These are phyloP conservation scores for Cheilosia grossa DNA, from an alignment of 2,888 invertebrate species.

Conservation along the genomic window DNA sequence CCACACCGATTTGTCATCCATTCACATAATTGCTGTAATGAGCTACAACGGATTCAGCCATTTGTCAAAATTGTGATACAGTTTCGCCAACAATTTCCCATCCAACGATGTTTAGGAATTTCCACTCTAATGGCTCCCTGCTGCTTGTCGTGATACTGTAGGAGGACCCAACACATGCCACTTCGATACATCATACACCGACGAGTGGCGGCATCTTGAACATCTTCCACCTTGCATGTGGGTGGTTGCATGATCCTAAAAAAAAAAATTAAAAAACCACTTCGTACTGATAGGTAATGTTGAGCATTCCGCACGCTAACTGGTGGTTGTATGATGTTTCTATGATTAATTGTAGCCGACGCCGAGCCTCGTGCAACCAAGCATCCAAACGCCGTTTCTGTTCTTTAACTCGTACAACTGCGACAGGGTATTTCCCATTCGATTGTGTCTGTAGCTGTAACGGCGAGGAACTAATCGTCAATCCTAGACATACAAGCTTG, in stretches of 20 bases:
- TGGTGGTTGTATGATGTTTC: slow-evolving; percentile 19
- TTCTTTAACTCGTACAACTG: slow-evolving; percentile 1
- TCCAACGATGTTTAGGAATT: neutral
- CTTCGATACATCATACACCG: slow-evolving; percentile 45
- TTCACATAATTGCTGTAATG: slow-evolving; percentile 9
- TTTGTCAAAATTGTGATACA: neutral
- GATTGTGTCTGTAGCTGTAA: slow-evolving; percentile 17
- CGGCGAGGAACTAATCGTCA: slow-evolving; percentile 42
- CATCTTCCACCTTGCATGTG: slow-evolving; percentile 31
- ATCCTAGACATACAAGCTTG: slow-evolving; percentile 41
- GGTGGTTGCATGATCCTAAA: slow-evolving; percentile 15
- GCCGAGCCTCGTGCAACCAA: slow-evolving; percentile 29
- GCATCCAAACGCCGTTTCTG: neutral
- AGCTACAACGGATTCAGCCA: neutral
- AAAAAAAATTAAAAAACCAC: neutral
- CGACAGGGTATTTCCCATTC: slow-evolving; percentile 34
- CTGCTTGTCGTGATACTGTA: slow-evolving; percentile 26
- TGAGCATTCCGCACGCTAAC: slow-evolving; percentile 38
- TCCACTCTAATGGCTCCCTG: slow-evolving; percentile 15
- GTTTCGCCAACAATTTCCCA: neutral
- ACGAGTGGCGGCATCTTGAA: slow-evolving; percentile 35
- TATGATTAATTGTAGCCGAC: slow-evolving; percentile 64
- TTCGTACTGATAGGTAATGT: slow-evolving; percentile 26
- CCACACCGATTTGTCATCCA: slow-evolving; percentile 43
- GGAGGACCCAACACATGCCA: slow-evolving; percentile 44